Percentiles rank a stretch among this genome's conserved stretches.
Evolutionary conservation across 2,797 vertebrate species (phyloP).

Genomic region (Melopsittacus undulatus): DNA sequence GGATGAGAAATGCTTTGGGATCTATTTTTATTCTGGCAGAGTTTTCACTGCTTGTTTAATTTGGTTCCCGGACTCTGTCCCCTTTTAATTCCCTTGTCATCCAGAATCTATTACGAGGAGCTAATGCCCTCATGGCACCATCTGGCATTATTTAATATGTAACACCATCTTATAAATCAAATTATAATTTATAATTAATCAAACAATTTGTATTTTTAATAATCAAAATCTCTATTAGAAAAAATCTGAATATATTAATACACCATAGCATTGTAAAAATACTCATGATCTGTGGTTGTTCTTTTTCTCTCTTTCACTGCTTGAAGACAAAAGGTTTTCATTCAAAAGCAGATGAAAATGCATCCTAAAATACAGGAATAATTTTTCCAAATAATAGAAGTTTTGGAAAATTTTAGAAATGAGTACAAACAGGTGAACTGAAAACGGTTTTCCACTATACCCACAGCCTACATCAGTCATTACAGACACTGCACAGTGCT

Average conservation of each 20-base stretch:
- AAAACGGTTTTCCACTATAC: neutral
- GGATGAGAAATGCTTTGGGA: neutral
- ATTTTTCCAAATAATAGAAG: neutral
- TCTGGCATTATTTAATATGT: slow-evolving; percentile 74
- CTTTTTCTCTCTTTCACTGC: neutral
- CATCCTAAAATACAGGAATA: neutral
- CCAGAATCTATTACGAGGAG: slow-evolving; percentile 60
- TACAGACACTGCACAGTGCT: neutral
- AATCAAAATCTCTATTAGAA: slow-evolving; percentile 45
- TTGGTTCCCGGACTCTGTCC: slow-evolving; percentile 43
- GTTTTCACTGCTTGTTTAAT: slow-evolving; percentile 59
- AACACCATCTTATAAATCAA: slow-evolving; percentile 75
- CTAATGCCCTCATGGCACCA: slow-evolving; percentile 72
- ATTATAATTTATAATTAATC: slow-evolving; percentile 76
- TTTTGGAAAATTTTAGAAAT: neutral
- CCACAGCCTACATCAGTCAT: neutral
- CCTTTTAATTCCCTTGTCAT: slow-evolving; percentile 57
- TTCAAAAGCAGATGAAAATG: neutral
- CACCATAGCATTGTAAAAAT: neutral
- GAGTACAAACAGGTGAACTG: neutral
- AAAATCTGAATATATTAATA: neutral
- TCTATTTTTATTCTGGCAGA: slow-evolving; percentile 44
- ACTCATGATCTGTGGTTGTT: neutral
- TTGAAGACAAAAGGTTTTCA: neutral
- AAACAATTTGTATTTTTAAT: slow-evolving; percentile 69